A percentile compares a stretch with the other conserved stretches of the same genome.
Evolutionary conservation across 2,113 vertebrate genomes (phyloP).

Genomic region (Pteruthius melanotis): DNA sequence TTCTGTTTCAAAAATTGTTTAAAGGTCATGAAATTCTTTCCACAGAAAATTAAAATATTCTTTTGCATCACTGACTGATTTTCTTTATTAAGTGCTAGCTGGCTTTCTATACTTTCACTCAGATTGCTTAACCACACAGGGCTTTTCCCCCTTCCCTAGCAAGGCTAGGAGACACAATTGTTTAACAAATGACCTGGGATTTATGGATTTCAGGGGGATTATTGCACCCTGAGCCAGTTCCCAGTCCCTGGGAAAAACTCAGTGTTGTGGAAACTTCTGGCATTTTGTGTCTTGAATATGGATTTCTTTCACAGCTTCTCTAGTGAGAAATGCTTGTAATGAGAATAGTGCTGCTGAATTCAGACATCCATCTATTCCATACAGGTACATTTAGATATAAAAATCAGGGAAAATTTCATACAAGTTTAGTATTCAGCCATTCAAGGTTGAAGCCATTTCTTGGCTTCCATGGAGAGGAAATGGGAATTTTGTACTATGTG

Average conservation of each 20-base stretch:
- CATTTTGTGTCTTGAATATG: not conserved
- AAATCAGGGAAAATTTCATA: not conserved
- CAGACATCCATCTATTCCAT: not conserved
- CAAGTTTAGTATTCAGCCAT: not conserved
- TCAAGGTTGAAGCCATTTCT: not conserved
- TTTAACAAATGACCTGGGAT: not conserved
- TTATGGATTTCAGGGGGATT: constrained; percentile 3
- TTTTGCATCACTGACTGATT: not conserved
- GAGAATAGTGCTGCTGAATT: not conserved
- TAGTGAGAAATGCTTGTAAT: not conserved
- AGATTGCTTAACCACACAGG: not conserved
- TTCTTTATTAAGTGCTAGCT: not conserved
- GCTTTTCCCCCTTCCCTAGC: not conserved
- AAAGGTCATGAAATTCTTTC: not conserved
- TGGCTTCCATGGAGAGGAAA: not conserved
- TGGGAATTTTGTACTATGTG: not conserved
- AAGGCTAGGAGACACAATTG: not conserved
- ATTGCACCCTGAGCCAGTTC: not conserved
- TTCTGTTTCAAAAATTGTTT: not conserved
- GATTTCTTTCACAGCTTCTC: not conserved
- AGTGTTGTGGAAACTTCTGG: not conserved
- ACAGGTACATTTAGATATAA: not conserved
- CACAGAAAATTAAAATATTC: not conserved
- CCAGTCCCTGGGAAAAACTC: not conserved
- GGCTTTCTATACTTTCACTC: not conserved